Evolutionary conservation across 2,797 vertebrate species (phyloP), one percentile per base, ranked within the genome.

Genomic region (Cichlasoma orientale): DNA sequence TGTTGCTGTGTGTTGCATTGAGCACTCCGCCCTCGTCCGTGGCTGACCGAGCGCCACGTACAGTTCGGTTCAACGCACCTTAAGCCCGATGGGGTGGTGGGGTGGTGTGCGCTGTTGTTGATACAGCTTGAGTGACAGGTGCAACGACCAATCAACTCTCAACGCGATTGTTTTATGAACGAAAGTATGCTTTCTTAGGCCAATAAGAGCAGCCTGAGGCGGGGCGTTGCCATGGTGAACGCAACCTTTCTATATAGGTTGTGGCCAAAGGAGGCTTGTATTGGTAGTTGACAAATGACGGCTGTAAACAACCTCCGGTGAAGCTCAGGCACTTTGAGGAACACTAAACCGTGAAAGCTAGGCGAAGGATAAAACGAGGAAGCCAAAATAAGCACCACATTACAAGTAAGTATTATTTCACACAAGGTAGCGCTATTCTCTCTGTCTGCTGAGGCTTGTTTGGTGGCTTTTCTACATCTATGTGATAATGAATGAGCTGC

Each of bases 221-320:
- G 93, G 91, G 84, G 63, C 88, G 90, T 92, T 82, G 36, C 80
- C 79, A 90, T 91, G 86, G 93, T 74, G 78, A 92, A 47, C 36
- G n/a, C 74, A 77, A 7, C 19, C 69, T 76, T 74, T 54, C 50
- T 7, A 1, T 47, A 52, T 82, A 90, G 84, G 86, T 84, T 89
- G 84, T 73, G 66, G 77, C 47, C 33, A 56, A 50, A 59, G 83
- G 75, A 82, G 76, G 68, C 33, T 89, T 47, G 85, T 55, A 29
- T 70, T 81, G 77, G 72, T 38, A 55, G 77, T 27, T 11, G 77
- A 70, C n/a, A 44, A 21, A 79, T 80, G 84, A 83, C 88, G 83
- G 85, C 84, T 89, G 74, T 88, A 89, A 92, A 93, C 90, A 84
- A 72, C 82, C 70, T 33, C 16, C 66, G 11, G 44, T 4, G 72